Percentiles rank a stretch among this genome's conserved stretches.
Evolutionary conservation across 1,140 invertebrate genomes (phyloP).

Genomic region (Platyscapa corneri): DNA sequence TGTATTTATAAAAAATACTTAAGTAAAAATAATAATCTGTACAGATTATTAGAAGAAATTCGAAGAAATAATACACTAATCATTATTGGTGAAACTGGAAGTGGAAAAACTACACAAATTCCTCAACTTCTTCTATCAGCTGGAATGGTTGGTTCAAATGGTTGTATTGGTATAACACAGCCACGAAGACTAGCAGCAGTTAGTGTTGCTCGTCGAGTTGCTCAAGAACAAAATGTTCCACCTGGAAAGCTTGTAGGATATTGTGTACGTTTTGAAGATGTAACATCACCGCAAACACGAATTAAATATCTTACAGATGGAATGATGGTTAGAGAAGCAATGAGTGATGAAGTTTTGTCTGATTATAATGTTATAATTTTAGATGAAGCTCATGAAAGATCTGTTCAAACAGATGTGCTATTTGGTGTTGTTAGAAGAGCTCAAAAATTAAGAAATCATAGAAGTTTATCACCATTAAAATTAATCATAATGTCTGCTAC

Average conservation of each 20-base stretch:
- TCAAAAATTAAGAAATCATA: constrained; percentile 81
- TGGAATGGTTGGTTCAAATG: constrained; percentile 77
- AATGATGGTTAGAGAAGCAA: constrained; percentile 93
- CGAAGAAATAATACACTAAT: constrained; percentile 79
- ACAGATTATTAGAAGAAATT: constrained; percentile 76
- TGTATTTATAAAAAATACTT: background rate
- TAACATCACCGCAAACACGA: constrained; percentile 83
- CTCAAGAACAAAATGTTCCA: constrained; percentile 80
- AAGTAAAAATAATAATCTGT: constrained; percentile 47
- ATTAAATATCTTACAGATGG: constrained; percentile 96
- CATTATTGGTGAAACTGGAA: constrained; percentile 91
- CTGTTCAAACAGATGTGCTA: constrained; percentile 95
- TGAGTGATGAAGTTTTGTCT: constrained; percentile 81
- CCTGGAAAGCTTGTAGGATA: constrained; percentile 91
- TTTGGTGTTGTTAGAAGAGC: constrained; percentile 88
- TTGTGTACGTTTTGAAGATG: constrained; percentile 94
- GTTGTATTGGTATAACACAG: constrained; percentile 87
- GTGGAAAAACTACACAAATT: constrained; percentile 94
- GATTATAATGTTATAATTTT: constrained; percentile 92
- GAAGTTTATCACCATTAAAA: constrained; percentile 79
- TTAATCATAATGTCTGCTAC: constrained; percentile 95
- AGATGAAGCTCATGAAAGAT: constrained; percentile 98
- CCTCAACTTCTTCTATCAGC: constrained; percentile 79
- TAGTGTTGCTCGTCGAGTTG: constrained; percentile 90
- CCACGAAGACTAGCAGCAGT: constrained; percentile 95